Conservation (phyloP, 2,888 invertebrate genomes). For the Bedellia somnulentella region DNA sequence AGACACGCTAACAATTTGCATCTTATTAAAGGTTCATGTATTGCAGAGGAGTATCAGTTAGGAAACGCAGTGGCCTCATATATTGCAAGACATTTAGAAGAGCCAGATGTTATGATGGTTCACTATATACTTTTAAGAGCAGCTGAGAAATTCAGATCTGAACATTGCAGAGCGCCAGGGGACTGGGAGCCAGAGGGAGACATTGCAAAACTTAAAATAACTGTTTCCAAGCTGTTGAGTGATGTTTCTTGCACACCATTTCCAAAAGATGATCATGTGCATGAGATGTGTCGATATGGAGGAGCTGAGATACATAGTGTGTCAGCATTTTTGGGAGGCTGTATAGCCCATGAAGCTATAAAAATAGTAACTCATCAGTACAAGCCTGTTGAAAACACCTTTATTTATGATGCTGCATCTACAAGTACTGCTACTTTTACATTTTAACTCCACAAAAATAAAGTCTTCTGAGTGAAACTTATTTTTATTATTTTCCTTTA, state of each 20-base stretch:
- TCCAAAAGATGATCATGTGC: constrained; percentile 89
- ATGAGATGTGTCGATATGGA: constrained; percentile 94
- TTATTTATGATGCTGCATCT: constrained; percentile 92
- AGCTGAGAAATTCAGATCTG: constrained; percentile 85
- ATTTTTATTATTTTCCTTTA: neutral
- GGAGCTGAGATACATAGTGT: constrained; percentile 93
- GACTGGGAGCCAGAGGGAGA: constrained; percentile 89
- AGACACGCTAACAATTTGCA: constrained; percentile 82
- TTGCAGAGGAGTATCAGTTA: constrained; percentile 81
- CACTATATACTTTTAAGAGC: constrained; percentile 89
- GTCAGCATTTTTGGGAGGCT: constrained; percentile 88
- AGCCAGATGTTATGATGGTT: constrained; percentile 83
- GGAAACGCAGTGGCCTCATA: constrained; percentile 60
- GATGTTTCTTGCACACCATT: constrained; percentile 83
- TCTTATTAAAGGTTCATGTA: constrained; percentile 75
- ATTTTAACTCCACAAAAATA: constrained; percentile 47
- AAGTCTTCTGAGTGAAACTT: neutral
- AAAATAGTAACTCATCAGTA: constrained; percentile 96
- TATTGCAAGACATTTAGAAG: constrained; percentile 71
- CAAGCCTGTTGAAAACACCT: constrained; percentile 93
- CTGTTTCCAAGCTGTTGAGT: constrained; percentile 70
- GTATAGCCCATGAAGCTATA: constrained; percentile 93
- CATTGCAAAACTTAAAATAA: constrained; percentile 80
- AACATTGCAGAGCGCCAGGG: constrained; percentile 89
- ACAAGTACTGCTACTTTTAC: constrained; percentile 82